These are phyloP conservation scores for Falco novaeseelandiae DNA, from an alignment of 2,797 vertebrate genomes.

Conservation along the genomic window DNA sequence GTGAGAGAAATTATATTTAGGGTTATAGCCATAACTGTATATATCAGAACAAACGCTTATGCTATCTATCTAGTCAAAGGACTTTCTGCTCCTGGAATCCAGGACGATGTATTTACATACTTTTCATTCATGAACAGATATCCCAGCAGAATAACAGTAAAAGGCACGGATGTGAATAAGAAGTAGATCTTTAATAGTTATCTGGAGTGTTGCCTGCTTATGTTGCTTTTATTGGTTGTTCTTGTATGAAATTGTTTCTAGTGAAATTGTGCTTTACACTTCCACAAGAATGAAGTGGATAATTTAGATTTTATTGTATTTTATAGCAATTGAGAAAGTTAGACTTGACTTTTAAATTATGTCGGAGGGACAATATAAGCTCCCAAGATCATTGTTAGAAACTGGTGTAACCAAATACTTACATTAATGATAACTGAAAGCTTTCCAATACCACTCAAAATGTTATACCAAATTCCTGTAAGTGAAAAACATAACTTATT, in stretches of 20 bases:
- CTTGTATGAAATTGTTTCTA: not conserved
- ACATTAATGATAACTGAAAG: conserved; percentile 99
- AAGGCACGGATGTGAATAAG: not conserved
- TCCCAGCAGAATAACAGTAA: not conserved
- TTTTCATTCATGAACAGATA: not conserved
- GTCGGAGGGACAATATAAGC: not conserved
- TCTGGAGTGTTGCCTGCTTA: not conserved
- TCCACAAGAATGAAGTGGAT: not conserved
- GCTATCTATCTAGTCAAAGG: not conserved
- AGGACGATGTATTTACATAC: not conserved
- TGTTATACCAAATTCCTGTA: conserved; percentile 95
- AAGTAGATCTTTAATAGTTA: not conserved
- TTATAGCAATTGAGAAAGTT: not conserved
- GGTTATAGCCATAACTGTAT: not conserved
- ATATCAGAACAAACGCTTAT: not conserved
- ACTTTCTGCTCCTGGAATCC: not conserved
- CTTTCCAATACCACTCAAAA: conserved; percentile 95
- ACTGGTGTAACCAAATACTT: conserved; percentile 75
- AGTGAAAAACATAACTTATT: conserved; percentile 25
- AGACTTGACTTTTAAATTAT: not conserved
- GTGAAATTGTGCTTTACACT: not conserved
- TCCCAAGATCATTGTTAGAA: not conserved
- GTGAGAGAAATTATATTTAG: not conserved
- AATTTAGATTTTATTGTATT: not conserved
- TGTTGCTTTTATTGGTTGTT: not conserved